These are phyloP conservation scores for Pollenia labialis DNA, from an alignment of 2,888 invertebrate genomes.

Conservation along the genomic window DNA sequence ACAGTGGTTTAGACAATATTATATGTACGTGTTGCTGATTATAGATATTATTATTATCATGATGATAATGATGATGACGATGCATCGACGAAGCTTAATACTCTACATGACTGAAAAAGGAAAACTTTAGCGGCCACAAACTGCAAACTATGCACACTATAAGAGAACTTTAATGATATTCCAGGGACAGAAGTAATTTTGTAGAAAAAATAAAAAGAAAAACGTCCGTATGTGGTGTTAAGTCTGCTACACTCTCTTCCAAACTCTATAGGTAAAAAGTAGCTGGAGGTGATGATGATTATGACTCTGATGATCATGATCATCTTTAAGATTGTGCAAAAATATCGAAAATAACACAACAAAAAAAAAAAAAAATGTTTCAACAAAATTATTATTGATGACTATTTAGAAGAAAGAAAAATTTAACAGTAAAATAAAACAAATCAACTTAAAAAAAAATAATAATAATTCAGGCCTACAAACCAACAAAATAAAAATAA, in stretches of 20 bases:
- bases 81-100: constrained; percentile 51
- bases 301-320: constrained; percentile 35
- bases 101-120: constrained; percentile 55
- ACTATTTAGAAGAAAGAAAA: constrained; percentile 54
- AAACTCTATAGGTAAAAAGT: constrained; percentile 34
- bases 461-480: constrained; percentile 21
- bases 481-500: constrained; percentile 3
- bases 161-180: constrained; percentile 32
- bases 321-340: constrained; percentile 22
- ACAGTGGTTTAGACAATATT: constrained; percentile 84
- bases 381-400: constrained; percentile 70
- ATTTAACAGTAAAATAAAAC: constrained; percentile 66
- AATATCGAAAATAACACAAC: constrained; percentile 16
- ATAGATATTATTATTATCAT: constrained; percentile 82
- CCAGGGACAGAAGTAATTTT: constrained; percentile 27
- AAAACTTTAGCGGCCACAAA: constrained; percentile 2
- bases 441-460: constrained; percentile 38
- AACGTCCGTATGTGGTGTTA: constrained; percentile 55
- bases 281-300: constrained; percentile 71
- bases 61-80: constrained; percentile 56
- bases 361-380: constrained; percentile 14
- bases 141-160: constrained; percentile 27
- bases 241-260: constrained; percentile 2
- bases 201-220: background rate
- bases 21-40: constrained; percentile 84